Evolutionary conservation across 2,797 vertebrate species (phyloP), one percentile per base, ranked within the genome.

Genomic region (Spinus olivaceus): DNA sequence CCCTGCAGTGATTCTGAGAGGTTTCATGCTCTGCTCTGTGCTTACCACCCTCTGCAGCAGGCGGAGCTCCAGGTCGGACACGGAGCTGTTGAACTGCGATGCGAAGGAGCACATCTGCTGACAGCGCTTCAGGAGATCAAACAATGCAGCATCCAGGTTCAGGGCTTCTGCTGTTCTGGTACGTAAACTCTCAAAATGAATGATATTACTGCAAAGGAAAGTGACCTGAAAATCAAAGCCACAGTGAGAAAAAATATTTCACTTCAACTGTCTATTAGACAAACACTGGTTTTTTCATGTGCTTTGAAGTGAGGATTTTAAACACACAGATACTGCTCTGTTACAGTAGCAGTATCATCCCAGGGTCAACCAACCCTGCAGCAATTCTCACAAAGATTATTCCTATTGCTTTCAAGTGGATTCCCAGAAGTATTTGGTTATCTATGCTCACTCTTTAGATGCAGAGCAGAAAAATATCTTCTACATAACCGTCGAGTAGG

Each of bases 81-180:
- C 99, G 0, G 99, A 98, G 95, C 98, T 99, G 98, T 98, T 99
- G 83, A 99, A 99, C 98, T 99, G 99, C 1, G 99, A 98, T 0
- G 99, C 99, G 57, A 99, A 99, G 3, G 99, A 99, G 91, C 99
- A 99, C 94, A 99, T 99, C 47, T 99, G 99, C 84, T 99, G 99
- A 86, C 99, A 99, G 65, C 99, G 99, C 92, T 99, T 99, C 94
- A 99, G 98, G 72, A 99, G 98, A 39, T 99, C 99, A 85, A 99
- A 99, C 95, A 99, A 97, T 0, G 99, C 97, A 3, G 98, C 95
- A 18, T 99, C 99, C 77, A 99, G 98, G 95, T 98, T 99, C 79
- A 99, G 98, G 46, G 99, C 99, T 96, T 99, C 99, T 1, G 98
- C 97, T 67, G 99, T 99, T 69, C 99, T 98, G 0, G 99, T 99